Evolutionary conservation across 2,888 invertebrate species (phyloP), one percentile per base, ranked within the genome.

Genomic region (Cryptosula pallasiana): DNA sequence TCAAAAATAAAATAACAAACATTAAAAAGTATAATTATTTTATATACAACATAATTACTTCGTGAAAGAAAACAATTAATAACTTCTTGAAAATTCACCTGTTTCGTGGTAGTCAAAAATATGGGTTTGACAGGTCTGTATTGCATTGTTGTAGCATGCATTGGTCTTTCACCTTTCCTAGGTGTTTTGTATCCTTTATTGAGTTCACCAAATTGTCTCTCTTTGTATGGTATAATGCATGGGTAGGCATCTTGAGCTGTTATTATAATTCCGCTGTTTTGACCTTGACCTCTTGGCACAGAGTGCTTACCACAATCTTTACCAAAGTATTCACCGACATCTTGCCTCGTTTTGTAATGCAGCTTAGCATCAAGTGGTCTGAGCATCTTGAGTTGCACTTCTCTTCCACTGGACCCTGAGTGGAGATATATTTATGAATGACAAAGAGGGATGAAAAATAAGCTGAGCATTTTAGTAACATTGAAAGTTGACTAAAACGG

Each of bases 261-360:
- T 32, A 20, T 63, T 5, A 63, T 63, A 5, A 63, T 63, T 5
- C 63, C 63, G n/a, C 63, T 63, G 34, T 63, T 63, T 63, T 27
- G 13, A 3, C 63, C 63, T 32, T 63, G 63, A 3, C 63, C 63
- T 32, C 32, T 63, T 63, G 63, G 63, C 34, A 32, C n/a, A 2
- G 63, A 63, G 5, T 32, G 29, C 63, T 63, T 63, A n/a, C 63
- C 63, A 63, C 63, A 63, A n/a, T 63, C 63, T 63, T 63, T 63
- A 13, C 63, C 63, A 63, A 63, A 63, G 27, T 63, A 63, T 63
- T 63, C 63, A 27, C 63, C 63, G n/a, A 5, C 27, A 32, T 32
- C 32, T 32, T 63, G 63, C 13, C 25, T 27, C 13, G 32, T 32
- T 32, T 27, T 20, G 29, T 63, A 27, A 32, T 63, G 63, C 5